Conservation (phyloP, 2,113 vertebrate genomes). For the Aptenodytes patagonicus region DNA sequence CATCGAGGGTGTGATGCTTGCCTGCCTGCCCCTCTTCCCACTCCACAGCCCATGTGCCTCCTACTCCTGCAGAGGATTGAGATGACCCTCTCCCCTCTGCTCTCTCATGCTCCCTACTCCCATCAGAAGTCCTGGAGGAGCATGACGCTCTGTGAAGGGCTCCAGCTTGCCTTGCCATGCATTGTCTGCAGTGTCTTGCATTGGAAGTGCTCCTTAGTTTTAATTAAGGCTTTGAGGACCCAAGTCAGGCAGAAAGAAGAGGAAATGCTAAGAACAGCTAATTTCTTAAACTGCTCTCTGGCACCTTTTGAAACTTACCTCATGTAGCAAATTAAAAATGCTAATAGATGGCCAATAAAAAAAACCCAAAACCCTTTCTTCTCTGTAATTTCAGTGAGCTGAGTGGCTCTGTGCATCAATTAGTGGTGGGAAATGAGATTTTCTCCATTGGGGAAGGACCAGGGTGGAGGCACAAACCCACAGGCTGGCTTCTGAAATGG, state of each 20-base stretch:
- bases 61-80: neutral
- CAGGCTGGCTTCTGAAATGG: neutral
- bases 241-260: constrained; percentile 17
- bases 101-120: neutral
- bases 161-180: neutral
- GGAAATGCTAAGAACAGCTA: constrained; percentile 58
- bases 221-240: constrained; percentile 54
- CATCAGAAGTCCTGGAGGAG: neutral
- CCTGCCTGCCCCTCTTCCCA: neutral
- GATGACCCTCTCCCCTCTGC: neutral
- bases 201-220: neutral
- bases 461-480: neutral
- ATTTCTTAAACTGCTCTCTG: constrained; percentile 64
- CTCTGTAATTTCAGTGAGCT: constrained; percentile 39
- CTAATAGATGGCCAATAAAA: constrained; percentile 61
- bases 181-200: neutral
- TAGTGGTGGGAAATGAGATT: constrained; percentile 29
- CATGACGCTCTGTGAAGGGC: neutral
- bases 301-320: constrained; percentile 66
- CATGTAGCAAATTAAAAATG: constrained; percentile 70
- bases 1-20: neutral
- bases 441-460: neutral
- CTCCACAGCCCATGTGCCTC: neutral
- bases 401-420: constrained; percentile 41
- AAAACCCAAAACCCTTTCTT: neutral